These are phyloP conservation scores for Stegophylla sp. DNA, from an alignment of 2,888 invertebrate species.

Conservation along the genomic window DNA sequence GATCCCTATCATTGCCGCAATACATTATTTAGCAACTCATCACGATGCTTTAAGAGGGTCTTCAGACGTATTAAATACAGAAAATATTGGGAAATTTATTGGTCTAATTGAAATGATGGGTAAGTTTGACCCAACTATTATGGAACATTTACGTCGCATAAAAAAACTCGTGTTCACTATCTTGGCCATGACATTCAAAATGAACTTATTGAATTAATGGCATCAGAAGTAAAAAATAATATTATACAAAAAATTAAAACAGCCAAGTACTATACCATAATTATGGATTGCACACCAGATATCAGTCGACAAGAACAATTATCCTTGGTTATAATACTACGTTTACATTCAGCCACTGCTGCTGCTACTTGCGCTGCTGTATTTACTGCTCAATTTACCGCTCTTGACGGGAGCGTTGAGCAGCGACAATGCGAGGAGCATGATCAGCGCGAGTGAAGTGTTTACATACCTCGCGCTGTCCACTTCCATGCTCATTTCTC, in stretches of 20 bases:
- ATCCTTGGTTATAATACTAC: not conserved
- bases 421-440: no score
- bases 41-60: not conserved
- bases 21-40: not conserved
- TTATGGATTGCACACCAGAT: constrained; percentile 20
- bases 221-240: constrained; percentile 27
- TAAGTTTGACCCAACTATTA: constrained; percentile 18
- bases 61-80: not conserved
- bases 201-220: constrained; percentile 37
- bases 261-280: constrained; percentile 33
- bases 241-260: constrained; percentile 24
- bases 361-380: no score
- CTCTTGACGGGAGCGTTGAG: no score
- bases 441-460: no score
- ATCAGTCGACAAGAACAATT: not conserved
- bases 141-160: constrained; percentile 29
- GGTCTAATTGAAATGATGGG: constrained; percentile 23
- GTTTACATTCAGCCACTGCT: no score
- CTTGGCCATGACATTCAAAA: constrained; percentile 43
- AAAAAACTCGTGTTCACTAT: constrained; percentile 34
- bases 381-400: no score
- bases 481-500: no score
- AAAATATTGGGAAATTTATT: constrained; percentile 12
- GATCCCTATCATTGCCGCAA: not conserved
- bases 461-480: no score